Conservation (phyloP, 2,797 vertebrate genomes). For the Caiman crocodilus region DNA sequence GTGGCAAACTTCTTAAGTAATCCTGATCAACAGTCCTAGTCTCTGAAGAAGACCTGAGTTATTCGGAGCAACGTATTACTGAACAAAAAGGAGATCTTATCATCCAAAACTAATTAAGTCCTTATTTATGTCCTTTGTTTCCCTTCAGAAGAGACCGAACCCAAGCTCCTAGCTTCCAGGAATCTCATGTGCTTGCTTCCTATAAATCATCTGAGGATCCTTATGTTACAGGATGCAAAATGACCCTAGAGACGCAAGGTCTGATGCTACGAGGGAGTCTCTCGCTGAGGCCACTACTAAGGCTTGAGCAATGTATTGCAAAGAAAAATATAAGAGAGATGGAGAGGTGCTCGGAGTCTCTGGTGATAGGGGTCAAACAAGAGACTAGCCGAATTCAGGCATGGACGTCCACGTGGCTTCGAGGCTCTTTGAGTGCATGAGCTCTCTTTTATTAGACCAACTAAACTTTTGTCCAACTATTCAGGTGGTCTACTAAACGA, state of each 20-base stretch:
- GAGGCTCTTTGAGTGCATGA: neutral
- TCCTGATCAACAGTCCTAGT: fast-evolving
- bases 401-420: conserved; percentile 3
- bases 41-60: no score
- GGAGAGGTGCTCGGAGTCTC: neutral
- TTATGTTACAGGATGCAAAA: neutral
- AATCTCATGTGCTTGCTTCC: neutral
- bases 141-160: neutral
- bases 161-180: neutral
- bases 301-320: neutral
- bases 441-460: no score
- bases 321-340: neutral
- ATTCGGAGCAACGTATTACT: no score
- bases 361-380: neutral
- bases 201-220: neutral
- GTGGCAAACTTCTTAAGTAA: neutral
- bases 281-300: neutral
- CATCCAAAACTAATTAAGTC: fast-evolving
- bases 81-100: neutral
- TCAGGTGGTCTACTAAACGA: no score
- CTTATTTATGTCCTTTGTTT: neutral
- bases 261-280: neutral
- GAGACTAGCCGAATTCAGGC: conserved; percentile 8
- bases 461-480: no score
- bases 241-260: fast-evolving